Conservation (phyloP, 2,888 invertebrate species). For the Chydorus sphaericus region DNA sequence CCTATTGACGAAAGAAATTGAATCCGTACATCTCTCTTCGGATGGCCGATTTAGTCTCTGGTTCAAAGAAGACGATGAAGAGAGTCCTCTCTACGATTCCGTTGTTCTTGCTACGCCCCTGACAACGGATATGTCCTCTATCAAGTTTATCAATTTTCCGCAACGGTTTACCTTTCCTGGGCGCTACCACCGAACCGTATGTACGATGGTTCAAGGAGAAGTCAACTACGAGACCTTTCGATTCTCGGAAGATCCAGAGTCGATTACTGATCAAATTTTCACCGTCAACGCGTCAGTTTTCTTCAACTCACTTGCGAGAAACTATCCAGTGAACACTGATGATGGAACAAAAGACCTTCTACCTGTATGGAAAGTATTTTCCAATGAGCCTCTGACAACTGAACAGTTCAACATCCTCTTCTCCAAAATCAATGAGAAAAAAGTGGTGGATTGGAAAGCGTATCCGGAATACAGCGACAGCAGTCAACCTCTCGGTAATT, state of each 20-base stretch:
- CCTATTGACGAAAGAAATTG: conserved; percentile 28
- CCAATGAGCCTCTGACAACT: conserved; percentile 31
- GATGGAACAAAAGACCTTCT: conserved; percentile 20
- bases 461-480: conserved; percentile 37
- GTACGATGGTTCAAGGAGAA: conserved; percentile 39
- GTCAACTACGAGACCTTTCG: conserved; percentile 34
- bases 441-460: conserved; percentile 37
- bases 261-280: conserved; percentile 29
- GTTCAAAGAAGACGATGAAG: background rate
- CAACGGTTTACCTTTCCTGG: conserved; percentile 27
- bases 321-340: conserved; percentile 26
- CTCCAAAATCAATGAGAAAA: conserved; percentile 25
- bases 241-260: conserved; percentile 23
- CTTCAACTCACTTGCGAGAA: conserved; percentile 34
- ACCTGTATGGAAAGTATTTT: conserved; percentile 43
- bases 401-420: conserved; percentile 35
- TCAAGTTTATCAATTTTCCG: conserved; percentile 34
- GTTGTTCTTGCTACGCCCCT: conserved; percentile 43
- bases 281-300: conserved; percentile 33
- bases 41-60: conserved; percentile 11
- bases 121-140: conserved; percentile 30
- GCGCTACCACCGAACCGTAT: conserved; percentile 37
- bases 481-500: conserved; percentile 27
- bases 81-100: conserved; percentile 33
- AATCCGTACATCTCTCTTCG: conserved; percentile 23